Percentiles rank a stretch among this genome's conserved stretches.
Evolutionary conservation across 2,797 vertebrate genomes (phyloP).

Genomic region (Neomorphus geoffroyi): DNA sequence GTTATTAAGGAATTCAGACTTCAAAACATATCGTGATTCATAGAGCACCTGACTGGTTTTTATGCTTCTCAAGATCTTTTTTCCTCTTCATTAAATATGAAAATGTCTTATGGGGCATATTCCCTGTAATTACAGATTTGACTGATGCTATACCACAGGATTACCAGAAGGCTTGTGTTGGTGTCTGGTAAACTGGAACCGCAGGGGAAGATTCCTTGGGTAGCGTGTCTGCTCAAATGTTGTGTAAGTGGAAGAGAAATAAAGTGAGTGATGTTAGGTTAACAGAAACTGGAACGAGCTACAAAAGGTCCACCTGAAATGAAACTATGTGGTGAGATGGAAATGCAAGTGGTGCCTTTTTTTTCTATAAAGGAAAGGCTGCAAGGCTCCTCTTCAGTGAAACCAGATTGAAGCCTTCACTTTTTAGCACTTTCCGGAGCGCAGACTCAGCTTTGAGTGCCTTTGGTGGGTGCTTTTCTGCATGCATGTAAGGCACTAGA

Average conservation of each 20-base stretch:
- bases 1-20: slow-evolving; percentile 45
- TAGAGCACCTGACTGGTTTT: slow-evolving; percentile 9
- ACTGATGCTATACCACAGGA: background rate
- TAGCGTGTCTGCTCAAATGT: background rate
- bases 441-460: background rate
- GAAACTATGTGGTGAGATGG: background rate
- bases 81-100: background rate
- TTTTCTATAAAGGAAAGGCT: background rate
- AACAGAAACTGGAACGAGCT: background rate
- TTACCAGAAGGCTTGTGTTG: background rate
- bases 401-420: background rate
- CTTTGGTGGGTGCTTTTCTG: background rate
- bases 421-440: background rate
- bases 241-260: background rate
- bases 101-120: background rate
- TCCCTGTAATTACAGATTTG: background rate
- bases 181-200: background rate
- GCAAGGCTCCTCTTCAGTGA: background rate
- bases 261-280: background rate
- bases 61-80: background rate
- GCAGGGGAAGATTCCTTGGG: background rate
- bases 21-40: slow-evolving; percentile 46
- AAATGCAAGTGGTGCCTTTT: too few species aligned
- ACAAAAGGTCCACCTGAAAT: background rate
- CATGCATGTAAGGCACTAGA: background rate